Percentiles rank a stretch among this genome's conserved stretches.
These are phyloP conservation scores for Callimorpha dominula DNA, from an alignment of 2,888 invertebrate genomes.

Conservation along the genomic window DNA sequence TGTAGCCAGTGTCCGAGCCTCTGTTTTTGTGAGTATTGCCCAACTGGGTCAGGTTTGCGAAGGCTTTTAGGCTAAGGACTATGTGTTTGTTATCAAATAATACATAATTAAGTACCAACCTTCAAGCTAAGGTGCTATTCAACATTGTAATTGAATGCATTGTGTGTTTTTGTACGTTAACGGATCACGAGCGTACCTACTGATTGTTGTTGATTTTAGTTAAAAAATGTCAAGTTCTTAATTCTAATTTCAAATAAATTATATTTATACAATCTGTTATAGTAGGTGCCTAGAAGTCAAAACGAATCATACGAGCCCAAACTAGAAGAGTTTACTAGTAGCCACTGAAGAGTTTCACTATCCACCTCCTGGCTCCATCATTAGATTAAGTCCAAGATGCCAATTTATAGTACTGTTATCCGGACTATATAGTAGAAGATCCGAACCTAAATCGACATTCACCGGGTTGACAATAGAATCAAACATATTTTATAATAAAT, in stretches of 20 bases:
- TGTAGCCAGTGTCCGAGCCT: slow-evolving; percentile 7
- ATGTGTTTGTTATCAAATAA: slow-evolving; percentile 34
- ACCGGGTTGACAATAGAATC: too few species aligned
- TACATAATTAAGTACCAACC: slow-evolving; percentile 30
- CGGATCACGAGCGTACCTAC: neutral
- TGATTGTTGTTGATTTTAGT: neutral
- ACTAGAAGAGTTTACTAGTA: too few species aligned
- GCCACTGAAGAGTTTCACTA: too few species aligned
- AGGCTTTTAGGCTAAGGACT: slow-evolving; percentile 45
- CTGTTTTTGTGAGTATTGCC: slow-evolving; percentile 36
- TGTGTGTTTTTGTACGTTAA: slow-evolving; percentile 6
- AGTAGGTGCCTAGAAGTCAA: too few species aligned
- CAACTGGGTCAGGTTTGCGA: slow-evolving; percentile 54
- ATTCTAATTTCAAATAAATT: neutral
- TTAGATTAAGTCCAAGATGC: too few species aligned
- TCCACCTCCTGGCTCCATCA: too few species aligned
- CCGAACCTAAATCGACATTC: too few species aligned
- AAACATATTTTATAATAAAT: too few species aligned
- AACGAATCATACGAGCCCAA: too few species aligned
- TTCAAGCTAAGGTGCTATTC: slow-evolving; percentile 17
- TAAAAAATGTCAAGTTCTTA: neutral
- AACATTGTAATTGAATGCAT: slow-evolving; percentile 3
- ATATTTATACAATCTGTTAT: too few species aligned
- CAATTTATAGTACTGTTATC: too few species aligned
- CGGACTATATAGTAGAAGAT: too few species aligned